phyloP scores from a whole-genome alignment of 2,797 vertebrate genomes.

The Distichodus sexfasciatus region DNA sequence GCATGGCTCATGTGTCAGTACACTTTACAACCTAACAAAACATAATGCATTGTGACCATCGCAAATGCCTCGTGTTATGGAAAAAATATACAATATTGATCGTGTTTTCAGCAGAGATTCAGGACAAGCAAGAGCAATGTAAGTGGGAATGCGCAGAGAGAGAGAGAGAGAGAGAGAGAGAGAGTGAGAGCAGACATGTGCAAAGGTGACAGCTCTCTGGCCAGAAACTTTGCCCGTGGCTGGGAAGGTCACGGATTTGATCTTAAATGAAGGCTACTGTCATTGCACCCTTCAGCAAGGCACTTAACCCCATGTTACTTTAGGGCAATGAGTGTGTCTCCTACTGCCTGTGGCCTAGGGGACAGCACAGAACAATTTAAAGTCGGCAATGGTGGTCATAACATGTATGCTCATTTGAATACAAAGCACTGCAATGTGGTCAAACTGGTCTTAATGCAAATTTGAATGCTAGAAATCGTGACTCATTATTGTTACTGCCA shows the following conservation, averaged over 20 bases:
- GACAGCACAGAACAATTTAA: background rate
- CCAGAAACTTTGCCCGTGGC: background rate
- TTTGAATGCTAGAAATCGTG: too few relatives aligned
- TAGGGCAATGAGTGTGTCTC: background rate
- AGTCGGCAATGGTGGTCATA: background rate
- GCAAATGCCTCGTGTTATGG: too few relatives aligned
- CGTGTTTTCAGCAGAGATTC: too few relatives aligned
- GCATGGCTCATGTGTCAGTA: too few relatives aligned
- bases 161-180: background rate
- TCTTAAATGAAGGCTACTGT: constrained; percentile 1
- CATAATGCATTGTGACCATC: too few relatives aligned
- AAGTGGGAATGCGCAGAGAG: background rate
- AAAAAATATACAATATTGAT: too few relatives aligned
- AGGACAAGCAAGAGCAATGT: too few relatives aligned
- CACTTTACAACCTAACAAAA: too few relatives aligned
- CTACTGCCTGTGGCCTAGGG: background rate
- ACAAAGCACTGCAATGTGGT: background rate
- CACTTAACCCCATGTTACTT: background rate
- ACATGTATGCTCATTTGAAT: background rate
- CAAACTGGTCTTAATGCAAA: background rate
- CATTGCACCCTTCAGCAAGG: background rate
- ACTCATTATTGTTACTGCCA: background rate
- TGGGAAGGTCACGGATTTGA: background rate
- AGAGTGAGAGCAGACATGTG: background rate
- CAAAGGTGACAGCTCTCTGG: constrained; percentile 3